These are phyloP conservation scores for Dipodomys stephensi DNA, from an alignment of 2,113 vertebrate genomes.

Conservation along the genomic window DNA sequence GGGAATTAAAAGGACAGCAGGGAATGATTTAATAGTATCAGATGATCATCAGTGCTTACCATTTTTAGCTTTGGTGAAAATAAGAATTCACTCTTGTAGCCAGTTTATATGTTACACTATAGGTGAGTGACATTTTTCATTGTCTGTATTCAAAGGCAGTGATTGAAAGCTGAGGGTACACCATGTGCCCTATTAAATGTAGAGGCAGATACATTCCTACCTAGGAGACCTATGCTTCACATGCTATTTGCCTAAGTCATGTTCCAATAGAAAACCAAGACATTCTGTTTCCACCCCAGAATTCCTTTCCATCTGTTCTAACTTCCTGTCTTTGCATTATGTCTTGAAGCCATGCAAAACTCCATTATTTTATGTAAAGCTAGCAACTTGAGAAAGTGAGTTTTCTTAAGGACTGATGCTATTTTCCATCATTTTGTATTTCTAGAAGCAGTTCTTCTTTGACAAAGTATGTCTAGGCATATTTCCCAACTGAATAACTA, in stretches of 20 bases:
- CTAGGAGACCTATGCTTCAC: not conserved
- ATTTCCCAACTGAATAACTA: not conserved
- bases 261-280: not conserved
- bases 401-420: not conserved
- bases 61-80: conserved; percentile 24
- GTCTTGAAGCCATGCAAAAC: not conserved
- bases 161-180: not conserved
- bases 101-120: not conserved
- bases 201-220: not conserved
- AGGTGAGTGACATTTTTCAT: conserved; percentile 23
- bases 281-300: not conserved
- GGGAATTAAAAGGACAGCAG: conserved; percentile 1
- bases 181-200: not conserved
- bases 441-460: conserved; percentile 33
- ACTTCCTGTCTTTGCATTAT: not conserved
- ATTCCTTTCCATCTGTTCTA: not conserved
- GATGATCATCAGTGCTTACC: conserved; percentile 14
- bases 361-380: conserved; percentile 2
- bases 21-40: conserved; percentile 39
- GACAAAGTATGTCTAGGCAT: conserved; percentile 26
- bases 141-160: conserved; percentile 41
- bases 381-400: conserved; percentile 48
- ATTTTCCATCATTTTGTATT: conserved; percentile 47
- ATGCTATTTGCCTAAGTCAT: not conserved
- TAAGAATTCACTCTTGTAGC: not conserved